Evolutionary conservation across 1,140 invertebrate genomes (phyloP).

Genomic region (Orussus abietinus): DNA sequence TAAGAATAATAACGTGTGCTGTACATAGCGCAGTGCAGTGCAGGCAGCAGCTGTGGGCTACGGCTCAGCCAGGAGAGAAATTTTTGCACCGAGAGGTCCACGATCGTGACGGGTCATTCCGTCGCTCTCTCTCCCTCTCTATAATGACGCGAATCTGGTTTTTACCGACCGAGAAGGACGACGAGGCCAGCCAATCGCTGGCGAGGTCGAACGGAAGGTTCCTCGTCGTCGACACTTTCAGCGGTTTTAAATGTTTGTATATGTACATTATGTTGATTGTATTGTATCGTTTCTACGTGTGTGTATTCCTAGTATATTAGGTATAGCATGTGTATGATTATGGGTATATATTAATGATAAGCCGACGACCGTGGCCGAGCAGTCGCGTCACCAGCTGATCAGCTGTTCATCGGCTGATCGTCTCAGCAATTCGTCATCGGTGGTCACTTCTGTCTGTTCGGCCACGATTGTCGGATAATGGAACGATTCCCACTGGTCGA

Average conservation of each 20-base stretch:
- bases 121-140: conserved; percentile 4
- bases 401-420: too few relatives aligned
- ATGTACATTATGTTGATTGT: conserved; percentile 50
- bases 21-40: conserved; percentile 53
- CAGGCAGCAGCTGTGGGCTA: conserved; percentile 52
- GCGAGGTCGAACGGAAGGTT: conserved; percentile 25
- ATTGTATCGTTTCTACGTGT: conserved; percentile 48
- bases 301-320: conserved; percentile 48
- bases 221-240: too few relatives aligned
- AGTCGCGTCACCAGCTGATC: neutral
- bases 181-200: conserved; percentile 27
- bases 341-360: conserved; percentile 9
- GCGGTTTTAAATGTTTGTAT: conserved; percentile 46
- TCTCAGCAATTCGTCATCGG: too few relatives aligned
- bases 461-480: too few relatives aligned
- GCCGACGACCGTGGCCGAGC: conserved; percentile 5
- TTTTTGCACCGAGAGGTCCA: conserved; percentile 37
- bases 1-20: conserved; percentile 48
- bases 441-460: too few relatives aligned
- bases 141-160: conserved; percentile 3
- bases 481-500: too few relatives aligned
- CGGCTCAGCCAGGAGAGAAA: conserved; percentile 45
- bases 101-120: conserved; percentile 18
- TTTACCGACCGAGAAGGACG: conserved; percentile 21
- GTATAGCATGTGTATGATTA: conserved; percentile 47